Conservation (phyloP, 2,113 vertebrate genomes). For the Todiramphus saurophagus region DNA sequence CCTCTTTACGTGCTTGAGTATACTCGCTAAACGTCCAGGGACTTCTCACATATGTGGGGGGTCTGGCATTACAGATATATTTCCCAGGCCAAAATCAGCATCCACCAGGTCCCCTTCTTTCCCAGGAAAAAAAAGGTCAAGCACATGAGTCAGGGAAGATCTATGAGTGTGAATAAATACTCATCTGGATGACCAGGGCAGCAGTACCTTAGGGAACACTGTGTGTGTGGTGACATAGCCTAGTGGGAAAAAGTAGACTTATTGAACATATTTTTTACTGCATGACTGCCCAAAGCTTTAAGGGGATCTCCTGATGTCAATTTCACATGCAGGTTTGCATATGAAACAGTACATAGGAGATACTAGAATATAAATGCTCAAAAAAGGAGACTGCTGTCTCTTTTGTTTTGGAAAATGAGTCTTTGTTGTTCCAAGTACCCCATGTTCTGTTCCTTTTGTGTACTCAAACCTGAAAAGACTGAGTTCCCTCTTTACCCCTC, state of each 20-base stretch:
- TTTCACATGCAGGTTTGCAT: neutral
- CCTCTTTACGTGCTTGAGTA: neutral
- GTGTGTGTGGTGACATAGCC: neutral
- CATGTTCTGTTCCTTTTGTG: neutral
- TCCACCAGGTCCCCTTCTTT: neutral
- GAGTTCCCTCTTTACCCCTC: neutral
- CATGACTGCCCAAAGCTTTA: neutral
- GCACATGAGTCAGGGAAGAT: neutral
- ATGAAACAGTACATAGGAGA: neutral
- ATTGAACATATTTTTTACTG: accelerated
- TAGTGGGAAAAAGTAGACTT: neutral
- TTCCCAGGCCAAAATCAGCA: neutral
- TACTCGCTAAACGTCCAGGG: neutral
- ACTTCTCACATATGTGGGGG: neutral
- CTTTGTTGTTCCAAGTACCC: neutral
- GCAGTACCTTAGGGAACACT: neutral
- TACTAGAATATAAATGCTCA: neutral
- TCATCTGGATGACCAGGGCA: neutral
- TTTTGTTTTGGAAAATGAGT: neutral
- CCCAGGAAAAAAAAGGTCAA: neutral
- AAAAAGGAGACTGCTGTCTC: accelerated
- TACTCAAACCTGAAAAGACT: neutral
- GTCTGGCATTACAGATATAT: neutral
- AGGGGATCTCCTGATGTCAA: neutral
- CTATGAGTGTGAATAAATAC: neutral